Evolutionary conservation across 2,113 vertebrate genomes (phyloP).

Genomic region (Cochlearius cochlearius): DNA sequence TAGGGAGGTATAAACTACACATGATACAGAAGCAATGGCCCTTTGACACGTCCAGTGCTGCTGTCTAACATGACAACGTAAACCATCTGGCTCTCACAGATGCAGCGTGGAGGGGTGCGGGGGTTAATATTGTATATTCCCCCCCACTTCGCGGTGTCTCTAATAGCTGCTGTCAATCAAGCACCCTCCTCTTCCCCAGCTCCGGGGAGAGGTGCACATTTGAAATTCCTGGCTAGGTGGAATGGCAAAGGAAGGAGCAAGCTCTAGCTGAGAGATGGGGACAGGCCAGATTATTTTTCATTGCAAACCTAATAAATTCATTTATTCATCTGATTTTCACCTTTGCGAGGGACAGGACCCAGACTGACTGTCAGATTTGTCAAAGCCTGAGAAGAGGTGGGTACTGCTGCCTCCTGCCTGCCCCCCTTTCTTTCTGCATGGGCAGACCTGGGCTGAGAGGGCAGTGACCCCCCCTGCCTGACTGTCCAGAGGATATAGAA

Average conservation of each 20-base stretch:
- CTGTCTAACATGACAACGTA: conserved; percentile 18
- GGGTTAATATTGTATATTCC: not conserved
- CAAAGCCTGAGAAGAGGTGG: not conserved
- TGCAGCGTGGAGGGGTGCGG: not conserved
- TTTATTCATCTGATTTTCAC: not conserved
- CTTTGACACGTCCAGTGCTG: conserved; percentile 6
- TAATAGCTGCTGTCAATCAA: conserved; percentile 40
- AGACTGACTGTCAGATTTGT: not conserved
- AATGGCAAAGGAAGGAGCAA: not conserved
- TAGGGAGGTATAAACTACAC: not conserved
- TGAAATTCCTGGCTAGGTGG: not conserved
- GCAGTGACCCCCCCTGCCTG: not conserved
- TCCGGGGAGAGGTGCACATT: not conserved
- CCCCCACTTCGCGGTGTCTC: not conserved
- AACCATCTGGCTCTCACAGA: conserved; percentile 49
- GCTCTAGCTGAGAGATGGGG: not conserved
- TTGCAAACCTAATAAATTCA: not conserved
- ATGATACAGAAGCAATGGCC: not conserved
- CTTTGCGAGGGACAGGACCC: not conserved
- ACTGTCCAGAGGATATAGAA: not conserved
- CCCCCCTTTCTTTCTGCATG: not conserved
- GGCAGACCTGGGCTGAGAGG: not conserved
- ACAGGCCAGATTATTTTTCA: not conserved
- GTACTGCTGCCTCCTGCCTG: not conserved
- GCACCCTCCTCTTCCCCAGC: not conserved